Base-by-base conservation (phyloP, 1,140 invertebrate genomes). In the Drosophila athabasca region DNA sequence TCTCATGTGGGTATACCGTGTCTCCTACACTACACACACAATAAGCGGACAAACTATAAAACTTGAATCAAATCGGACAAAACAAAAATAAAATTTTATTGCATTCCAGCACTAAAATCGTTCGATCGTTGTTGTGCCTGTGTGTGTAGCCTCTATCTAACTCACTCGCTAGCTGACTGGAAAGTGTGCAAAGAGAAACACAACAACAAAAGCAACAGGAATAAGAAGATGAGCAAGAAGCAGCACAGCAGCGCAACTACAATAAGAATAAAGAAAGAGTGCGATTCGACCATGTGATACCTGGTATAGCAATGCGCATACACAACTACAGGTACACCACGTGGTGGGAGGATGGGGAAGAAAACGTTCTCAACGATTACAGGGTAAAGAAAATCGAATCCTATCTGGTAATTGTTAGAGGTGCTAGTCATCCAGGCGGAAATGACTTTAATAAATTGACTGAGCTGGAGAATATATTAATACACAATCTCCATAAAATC, bases 31-130 rank as follows among this genome's bases (percentile, higher is more conserved):
- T 88, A 88, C 17, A 19, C 83, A 88, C 83, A 88, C 83, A 88
- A 88, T 79, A 83, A 88, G 43, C 83, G 52, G 79, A 79, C 83
- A 74, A 88, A 88, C 83, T 88, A 88, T 88, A 88, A 88, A 88
- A 88, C 83, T 88, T 89, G 84, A 79, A 88, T 88, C 83, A 88
- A 88, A 88, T 88, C 83, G 83, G 72, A 88, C 83, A 88, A 88
- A 88, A 88, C 79, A 79, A 88, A 88, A 77, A 83, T 79, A 89
- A 53, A 81, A 80, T 69, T 87, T 88, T 88, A 88, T 88, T 88
- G 84, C 83, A 88, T 88, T 88, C 83, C 83, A 89, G 83, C 83
- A 88, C 83, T 88, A 88, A 85, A 88, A 88, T 79, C 84, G 74
- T 77, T 71, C 76, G 83, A 89, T 88, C 83, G 83, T 83, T 71